A percentile compares a stretch with the other conserved stretches of the same genome.
These are phyloP conservation scores for Erythrocercus mccallii DNA, from an alignment of 2,113 vertebrate genomes.

Conservation along the genomic window DNA sequence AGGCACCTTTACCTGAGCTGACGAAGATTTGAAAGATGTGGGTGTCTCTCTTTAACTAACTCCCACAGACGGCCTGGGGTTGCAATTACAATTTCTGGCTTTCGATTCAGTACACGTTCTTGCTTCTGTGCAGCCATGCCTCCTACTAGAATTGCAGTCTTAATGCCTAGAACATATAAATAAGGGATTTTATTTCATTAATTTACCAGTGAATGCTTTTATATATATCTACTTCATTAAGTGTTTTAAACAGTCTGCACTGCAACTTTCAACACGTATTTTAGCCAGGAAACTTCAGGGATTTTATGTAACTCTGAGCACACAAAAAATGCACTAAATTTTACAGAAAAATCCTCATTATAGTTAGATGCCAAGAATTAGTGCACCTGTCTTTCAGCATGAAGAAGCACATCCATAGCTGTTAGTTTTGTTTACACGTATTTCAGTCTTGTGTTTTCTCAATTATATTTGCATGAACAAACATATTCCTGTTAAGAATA, in stretches of 20 bases:
- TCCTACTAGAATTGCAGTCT: constrained; percentile 88
- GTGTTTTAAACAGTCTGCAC: not conserved
- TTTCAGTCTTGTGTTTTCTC: not conserved
- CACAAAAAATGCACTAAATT: not conserved
- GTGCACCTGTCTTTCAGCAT: not conserved
- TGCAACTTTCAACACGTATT: not conserved
- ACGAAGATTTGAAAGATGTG: constrained; percentile 85
- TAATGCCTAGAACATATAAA: constrained; percentile 78
- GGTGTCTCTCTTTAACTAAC: constrained; percentile 85
- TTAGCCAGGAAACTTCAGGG: not conserved
- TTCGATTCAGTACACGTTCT: constrained; percentile 82
- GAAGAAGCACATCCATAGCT: not conserved
- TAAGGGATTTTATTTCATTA: not conserved
- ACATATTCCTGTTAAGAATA: not conserved
- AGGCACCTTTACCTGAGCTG: constrained; percentile 80
- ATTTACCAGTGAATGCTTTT: not conserved
- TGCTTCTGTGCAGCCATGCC: constrained; percentile 95
- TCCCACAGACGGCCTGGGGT: constrained; percentile 97
- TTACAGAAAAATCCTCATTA: not conserved
- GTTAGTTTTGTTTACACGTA: not conserved
- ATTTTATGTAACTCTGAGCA: not conserved
- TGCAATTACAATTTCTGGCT: constrained; percentile 91
- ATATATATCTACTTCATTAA: not conserved
- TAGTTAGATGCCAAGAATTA: not conserved
- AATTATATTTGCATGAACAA: not conserved